Base-by-base conservation (phyloP, 2,888 invertebrate species). In the Eledone cirrhosa region DNA sequence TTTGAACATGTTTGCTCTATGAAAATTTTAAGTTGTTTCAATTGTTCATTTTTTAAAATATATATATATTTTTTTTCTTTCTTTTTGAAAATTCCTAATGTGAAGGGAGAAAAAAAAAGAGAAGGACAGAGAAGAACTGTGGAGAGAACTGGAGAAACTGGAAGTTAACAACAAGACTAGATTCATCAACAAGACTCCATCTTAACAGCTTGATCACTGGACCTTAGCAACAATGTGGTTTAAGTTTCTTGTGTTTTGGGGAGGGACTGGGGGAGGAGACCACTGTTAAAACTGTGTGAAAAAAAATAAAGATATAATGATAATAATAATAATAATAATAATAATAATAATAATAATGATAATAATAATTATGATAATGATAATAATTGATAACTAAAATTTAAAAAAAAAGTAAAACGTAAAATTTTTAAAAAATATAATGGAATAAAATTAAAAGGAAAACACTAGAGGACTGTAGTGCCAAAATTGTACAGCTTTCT, bases 71-170 rank as follows among this genome's bases (percentile, higher is more conserved):
- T 47, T 78, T 13, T 59, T 76, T 79, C 24, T 78, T n/a, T 27
- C 76, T 80, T 80, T 29, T 80, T 79, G 41, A 11, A 41, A 41
- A 41, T 41, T 41, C 41, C 11, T 11, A 41, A 41, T 2, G 91
- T 91, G 8, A 89, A 97, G 97, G 93, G 96, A 98, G 93, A 95
- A 97, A 93, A 95, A 97, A 93, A 93, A 96, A 92, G 96, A 98
- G 93, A 94, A 98, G 93, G 96, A 99, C 93, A 93, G 97, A 92
- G 97, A 97, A 91, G 99, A 99, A 92, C 93, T 99, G 91, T 99
- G 99, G 99, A 91, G 90, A 84, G 89, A 89, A 81, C 86, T 92
- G 83, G 91, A 92, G 78, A 87, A 87, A 79, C 84, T 90, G 79
- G 88, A 90, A 83, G 81, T 90, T 67, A 88, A 87, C 81, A 84